A percentile compares a stretch with the other conserved stretches of the same genome.
Evolutionary conservation across 37 sponge, comb jelly and placozoan species (phyloP).

Genomic region (Tethya wilhelma): DNA sequence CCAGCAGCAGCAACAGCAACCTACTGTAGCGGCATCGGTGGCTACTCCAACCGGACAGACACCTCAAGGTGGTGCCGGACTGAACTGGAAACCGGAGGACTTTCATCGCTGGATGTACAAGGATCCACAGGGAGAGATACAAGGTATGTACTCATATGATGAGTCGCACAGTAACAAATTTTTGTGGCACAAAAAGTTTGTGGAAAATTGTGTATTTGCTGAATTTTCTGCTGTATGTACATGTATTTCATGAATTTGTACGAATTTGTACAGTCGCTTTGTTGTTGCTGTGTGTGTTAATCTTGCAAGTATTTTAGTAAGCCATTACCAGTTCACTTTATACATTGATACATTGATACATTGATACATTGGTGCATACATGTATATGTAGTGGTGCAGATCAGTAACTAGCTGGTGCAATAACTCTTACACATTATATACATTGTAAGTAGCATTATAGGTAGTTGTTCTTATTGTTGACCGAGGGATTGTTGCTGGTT

Average conservation of each 20-base stretch:
- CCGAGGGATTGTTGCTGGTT: too few species aligned
- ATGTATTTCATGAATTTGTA: not conserved
- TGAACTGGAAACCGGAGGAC: slow-evolving; percentile 11
- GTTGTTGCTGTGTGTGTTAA: not conserved
- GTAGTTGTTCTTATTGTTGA: too few species aligned
- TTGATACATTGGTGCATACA: too few species aligned
- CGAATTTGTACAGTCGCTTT: not conserved
- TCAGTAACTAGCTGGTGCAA: too few species aligned
- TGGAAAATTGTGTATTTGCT: not conserved
- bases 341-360: too few species aligned
- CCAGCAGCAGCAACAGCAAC: slow-evolving; percentile 5
- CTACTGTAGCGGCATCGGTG: not conserved
- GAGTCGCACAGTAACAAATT: not conserved
- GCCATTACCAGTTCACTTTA: too few species aligned
- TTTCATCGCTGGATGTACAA: slow-evolving; percentile 67
- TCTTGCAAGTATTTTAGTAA: too few species aligned
- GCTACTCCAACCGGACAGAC: not conserved
- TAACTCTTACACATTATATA: too few species aligned
- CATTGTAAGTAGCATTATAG: too few species aligned
- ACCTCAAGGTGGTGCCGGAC: not conserved
- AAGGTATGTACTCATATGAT: slow-evolving; percentile 44
- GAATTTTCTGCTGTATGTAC: not conserved
- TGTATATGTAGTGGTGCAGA: too few species aligned
- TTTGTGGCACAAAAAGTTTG: too few species aligned
- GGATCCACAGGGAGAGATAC: slow-evolving; percentile 82